phyloP scores from a whole-genome alignment of 2,797 vertebrate genomes.

The Amblyraja radiata region DNA sequence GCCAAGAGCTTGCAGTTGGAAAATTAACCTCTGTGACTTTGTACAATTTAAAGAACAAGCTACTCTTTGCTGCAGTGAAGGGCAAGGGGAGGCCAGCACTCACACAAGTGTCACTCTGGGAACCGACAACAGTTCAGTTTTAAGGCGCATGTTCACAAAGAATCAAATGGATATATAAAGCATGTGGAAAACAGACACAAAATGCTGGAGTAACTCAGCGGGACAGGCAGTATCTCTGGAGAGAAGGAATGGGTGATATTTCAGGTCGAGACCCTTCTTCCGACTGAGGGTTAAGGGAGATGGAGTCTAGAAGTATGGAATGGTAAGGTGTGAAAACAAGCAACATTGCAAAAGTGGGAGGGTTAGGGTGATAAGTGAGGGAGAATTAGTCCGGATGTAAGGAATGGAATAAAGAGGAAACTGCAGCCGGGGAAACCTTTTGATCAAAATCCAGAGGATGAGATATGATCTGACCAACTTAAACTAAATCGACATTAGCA shows the following conservation, averaged over 20 bases:
- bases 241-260: no score
- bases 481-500: neutral
- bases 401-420: neutral
- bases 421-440: no score
- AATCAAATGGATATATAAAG: neutral
- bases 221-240: no score
- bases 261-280: no score
- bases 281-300: no score
- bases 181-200: no score
- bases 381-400: neutral
- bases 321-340: no score
- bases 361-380: neutral
- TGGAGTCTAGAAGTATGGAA: no score
- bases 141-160: neutral
- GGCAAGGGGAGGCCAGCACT: neutral
- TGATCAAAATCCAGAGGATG: neutral
- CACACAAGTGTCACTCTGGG: neutral
- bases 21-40: neutral
- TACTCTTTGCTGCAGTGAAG: neutral
- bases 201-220: no score
- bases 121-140: neutral
- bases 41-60: neutral
- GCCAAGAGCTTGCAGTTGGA: slow-evolving; percentile 16
- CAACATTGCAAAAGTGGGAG: neutral
- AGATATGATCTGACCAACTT: neutral